Percentiles rank a stretch among this genome's conserved stretches.
Conservation (phyloP, 2,888 invertebrate genomes). For the Campopleginae sp. region DNA sequence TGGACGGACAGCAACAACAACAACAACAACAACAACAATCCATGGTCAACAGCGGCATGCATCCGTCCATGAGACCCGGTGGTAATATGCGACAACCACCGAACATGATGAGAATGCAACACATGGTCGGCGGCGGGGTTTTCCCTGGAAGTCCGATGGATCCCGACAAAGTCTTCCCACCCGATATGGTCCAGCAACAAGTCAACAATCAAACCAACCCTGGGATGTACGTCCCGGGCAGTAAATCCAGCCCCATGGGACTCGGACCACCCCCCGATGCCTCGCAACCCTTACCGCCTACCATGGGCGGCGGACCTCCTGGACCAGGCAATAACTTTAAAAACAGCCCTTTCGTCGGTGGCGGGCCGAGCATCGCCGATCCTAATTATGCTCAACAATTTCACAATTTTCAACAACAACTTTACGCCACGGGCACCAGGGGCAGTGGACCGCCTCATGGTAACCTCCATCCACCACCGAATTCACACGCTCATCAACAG, state of each 20-base stretch:
- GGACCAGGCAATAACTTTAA: conserved; percentile 87
- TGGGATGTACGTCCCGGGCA: conserved; percentile 87
- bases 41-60: conserved; percentile 81
- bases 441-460: conserved; percentile 85
- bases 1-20: conserved; percentile 84
- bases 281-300: conserved; percentile 91
- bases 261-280: conserved; percentile 86
- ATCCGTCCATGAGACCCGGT: conserved; percentile 83
- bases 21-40: conserved; percentile 82
- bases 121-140: conserved; percentile 83
- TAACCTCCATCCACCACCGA: conserved; percentile 82
- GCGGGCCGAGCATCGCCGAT: conserved; percentile 94
- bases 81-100: conserved; percentile 83
- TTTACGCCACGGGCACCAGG: conserved; percentile 94
- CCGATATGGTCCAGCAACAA: conserved; percentile 80
- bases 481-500: conserved; percentile 83
- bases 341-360: conserved; percentile 90
- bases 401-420: conserved; percentile 97
- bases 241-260: conserved; percentile 86
- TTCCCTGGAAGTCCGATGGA: conserved; percentile 83
- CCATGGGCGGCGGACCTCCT: conserved; percentile 88
- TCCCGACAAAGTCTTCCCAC: conserved; percentile 82
- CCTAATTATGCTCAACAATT: conserved; percentile 97
- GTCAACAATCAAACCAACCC: conserved; percentile 84
- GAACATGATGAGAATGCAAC: conserved; percentile 83